phyloP scores from a whole-genome alignment of 2,888 invertebrate species.

The Athalia circularis region DNA sequence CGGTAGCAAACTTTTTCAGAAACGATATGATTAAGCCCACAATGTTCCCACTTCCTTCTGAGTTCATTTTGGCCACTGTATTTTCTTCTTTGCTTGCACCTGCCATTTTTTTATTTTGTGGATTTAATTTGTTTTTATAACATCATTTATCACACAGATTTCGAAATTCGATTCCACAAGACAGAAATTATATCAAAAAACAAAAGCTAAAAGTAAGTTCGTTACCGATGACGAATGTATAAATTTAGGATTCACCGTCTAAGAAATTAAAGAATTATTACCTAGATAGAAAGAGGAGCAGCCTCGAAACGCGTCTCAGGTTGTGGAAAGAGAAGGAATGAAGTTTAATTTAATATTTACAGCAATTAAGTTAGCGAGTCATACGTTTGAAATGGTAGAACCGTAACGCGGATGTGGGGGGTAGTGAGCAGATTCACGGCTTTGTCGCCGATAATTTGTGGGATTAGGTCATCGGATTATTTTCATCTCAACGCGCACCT shows the following conservation, averaged over 20 bases:
- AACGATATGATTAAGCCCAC: conserved; percentile 64
- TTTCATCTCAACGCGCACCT: conserved; percentile 39
- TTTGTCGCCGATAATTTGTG: conserved; percentile 17
- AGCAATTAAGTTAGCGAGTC: no score
- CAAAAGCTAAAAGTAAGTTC: no score
- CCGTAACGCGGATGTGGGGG: conserved; percentile 4
- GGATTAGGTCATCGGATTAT: conserved; percentile 38
- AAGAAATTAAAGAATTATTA: no score
- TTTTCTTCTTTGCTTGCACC: conserved; percentile 24
- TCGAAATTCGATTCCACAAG: background rate
- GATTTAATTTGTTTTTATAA: background rate
- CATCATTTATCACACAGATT: background rate
- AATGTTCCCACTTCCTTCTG: conserved; percentile 65
- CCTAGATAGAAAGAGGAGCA: no score
- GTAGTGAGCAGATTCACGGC: background rate
- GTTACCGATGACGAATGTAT: no score
- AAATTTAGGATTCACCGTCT: no score
- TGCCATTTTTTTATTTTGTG: conserved; percentile 22
- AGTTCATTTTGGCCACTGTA: conserved; percentile 47
- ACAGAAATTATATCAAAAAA: background rate
- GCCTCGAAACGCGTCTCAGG: no score
- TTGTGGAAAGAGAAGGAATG: no score
- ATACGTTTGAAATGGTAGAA: background rate
- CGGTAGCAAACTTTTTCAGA: conserved; percentile 76
- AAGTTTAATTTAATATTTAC: no score